These are phyloP conservation scores for Burhinus oedicnemus DNA, from an alignment of 2,113 vertebrate species.

Conservation along the genomic window DNA sequence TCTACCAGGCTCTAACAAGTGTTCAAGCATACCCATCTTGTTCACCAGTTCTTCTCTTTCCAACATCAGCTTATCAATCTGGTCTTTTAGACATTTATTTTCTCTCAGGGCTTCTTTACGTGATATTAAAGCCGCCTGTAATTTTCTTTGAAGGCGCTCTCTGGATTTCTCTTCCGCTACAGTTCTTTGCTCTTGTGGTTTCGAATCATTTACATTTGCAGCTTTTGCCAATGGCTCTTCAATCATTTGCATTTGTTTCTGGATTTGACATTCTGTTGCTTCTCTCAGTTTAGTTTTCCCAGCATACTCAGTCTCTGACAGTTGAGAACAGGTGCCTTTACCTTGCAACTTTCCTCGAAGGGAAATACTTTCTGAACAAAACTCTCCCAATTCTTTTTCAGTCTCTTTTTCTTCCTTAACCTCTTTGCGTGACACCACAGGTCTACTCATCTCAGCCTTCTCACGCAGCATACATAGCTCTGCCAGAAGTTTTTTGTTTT, in stretches of 20 bases:
- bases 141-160: slow-evolving; percentile 79
- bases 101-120: slow-evolving; percentile 85
- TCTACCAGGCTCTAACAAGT: slow-evolving; percentile 60
- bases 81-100: slow-evolving; percentile 77
- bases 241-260: slow-evolving; percentile 53
- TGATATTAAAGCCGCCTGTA: slow-evolving; percentile 86
- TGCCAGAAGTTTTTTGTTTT: slow-evolving; percentile 58
- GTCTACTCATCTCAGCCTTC: not conserved
- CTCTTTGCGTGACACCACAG: not conserved
- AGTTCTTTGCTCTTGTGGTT: slow-evolving; percentile 68
- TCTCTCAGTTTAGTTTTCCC: slow-evolving; percentile 64
- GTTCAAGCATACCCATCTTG: slow-evolving; percentile 54
- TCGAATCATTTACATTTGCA: slow-evolving; percentile 12
- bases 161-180: slow-evolving; percentile 58
- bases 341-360: slow-evolving; percentile 40
- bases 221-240: slow-evolving; percentile 54
- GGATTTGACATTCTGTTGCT: slow-evolving; percentile 67
- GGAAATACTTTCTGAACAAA: slow-evolving; percentile 6
- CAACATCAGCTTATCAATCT: slow-evolving; percentile 58
- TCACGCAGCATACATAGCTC: slow-evolving; percentile 1
- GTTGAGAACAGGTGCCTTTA: not conserved
- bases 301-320: slow-evolving; percentile 19
- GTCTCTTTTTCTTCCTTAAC: not conserved
- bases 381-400: not conserved
- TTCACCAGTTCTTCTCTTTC: slow-evolving; percentile 68